Evolutionary conservation across 2,113 vertebrate genomes (phyloP).

Genomic region (Pitta sordida): DNA sequence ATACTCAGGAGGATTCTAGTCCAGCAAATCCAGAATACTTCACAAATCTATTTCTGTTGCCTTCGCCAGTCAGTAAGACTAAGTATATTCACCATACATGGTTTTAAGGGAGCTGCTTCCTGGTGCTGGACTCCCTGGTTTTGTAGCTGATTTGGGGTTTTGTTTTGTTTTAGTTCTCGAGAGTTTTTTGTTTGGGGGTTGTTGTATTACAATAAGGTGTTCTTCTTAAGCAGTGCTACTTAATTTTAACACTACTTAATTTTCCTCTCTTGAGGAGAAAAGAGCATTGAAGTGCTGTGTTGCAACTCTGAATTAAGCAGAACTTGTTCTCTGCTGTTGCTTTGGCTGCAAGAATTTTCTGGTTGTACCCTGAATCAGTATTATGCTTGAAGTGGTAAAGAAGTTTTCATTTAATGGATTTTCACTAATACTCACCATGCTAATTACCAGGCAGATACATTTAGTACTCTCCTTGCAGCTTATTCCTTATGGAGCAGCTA

Average conservation of each 20-base stretch:
- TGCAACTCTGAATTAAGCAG: background rate
- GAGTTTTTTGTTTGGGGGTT: too few species aligned
- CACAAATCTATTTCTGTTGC: background rate
- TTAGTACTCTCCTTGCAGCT: background rate
- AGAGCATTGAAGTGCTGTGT: background rate
- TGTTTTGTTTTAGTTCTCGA: too few species aligned
- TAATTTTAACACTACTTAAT: background rate
- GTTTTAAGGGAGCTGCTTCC: background rate
- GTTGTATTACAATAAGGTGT: accelerated
- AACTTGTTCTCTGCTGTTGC: background rate
- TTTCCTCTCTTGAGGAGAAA: background rate
- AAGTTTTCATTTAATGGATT: background rate
- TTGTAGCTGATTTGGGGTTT: too few species aligned
- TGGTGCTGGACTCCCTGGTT: too few species aligned
- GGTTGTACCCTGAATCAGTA: background rate
- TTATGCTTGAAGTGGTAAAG: background rate
- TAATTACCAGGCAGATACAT: background rate
- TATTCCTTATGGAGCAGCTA: background rate
- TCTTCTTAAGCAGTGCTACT: background rate
- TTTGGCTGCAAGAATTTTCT: background rate
- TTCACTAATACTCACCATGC: background rate
- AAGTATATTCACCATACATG: background rate
- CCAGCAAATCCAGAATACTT: background rate
- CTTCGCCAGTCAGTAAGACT: background rate
- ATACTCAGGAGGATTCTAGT: background rate